Percentiles rank a stretch among this genome's conserved stretches.
Conservation (phyloP, 2,797 vertebrate species). For the Danio jaintianensis region DNA sequence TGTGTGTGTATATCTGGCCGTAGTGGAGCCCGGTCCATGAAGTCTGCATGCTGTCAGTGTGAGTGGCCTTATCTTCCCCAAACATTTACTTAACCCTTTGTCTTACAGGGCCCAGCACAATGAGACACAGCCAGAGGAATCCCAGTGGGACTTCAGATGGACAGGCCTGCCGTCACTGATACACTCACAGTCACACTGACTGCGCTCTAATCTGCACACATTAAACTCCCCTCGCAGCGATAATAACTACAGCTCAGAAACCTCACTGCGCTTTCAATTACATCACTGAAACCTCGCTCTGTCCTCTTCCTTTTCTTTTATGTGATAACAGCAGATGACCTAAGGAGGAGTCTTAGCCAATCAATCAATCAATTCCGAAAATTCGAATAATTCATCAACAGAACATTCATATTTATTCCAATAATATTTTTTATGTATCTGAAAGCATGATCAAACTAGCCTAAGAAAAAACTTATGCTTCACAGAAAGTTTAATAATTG, state of each 20-base stretch:
- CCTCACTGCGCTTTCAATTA: constrained; percentile 45
- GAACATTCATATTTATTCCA: too few species aligned
- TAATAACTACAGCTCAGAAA: constrained; percentile 31
- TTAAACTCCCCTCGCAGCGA: constrained; percentile 44
- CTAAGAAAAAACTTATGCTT: too few species aligned
- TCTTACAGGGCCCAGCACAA: constrained; percentile 84
- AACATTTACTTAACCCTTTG: constrained; percentile 90
- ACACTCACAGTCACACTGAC: constrained; percentile 45
- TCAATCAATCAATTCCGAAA: neutral
- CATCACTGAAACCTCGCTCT: constrained; percentile 30
- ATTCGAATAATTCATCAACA: too few species aligned
- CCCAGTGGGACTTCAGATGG: constrained; percentile 62
- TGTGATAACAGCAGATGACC: neutral
- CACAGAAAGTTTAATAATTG: too few species aligned
- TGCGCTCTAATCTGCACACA: constrained; percentile 56
- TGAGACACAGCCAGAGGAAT: constrained; percentile 73
- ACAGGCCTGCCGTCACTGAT: constrained; percentile 56
- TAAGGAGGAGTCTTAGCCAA: neutral
- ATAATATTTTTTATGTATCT: too few species aligned
- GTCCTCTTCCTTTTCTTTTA: constrained; percentile 6
- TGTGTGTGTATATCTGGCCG: constrained; percentile 75
- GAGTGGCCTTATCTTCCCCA: constrained; percentile 86
- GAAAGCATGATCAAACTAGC: too few species aligned
- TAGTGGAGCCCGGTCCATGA: constrained; percentile 78
- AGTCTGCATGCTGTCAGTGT: constrained; percentile 87